Percentiles rank a stretch among this genome's conserved stretches.
phyloP scores from a whole-genome alignment of 2,113 vertebrate species.

The Eclectus roratus region DNA sequence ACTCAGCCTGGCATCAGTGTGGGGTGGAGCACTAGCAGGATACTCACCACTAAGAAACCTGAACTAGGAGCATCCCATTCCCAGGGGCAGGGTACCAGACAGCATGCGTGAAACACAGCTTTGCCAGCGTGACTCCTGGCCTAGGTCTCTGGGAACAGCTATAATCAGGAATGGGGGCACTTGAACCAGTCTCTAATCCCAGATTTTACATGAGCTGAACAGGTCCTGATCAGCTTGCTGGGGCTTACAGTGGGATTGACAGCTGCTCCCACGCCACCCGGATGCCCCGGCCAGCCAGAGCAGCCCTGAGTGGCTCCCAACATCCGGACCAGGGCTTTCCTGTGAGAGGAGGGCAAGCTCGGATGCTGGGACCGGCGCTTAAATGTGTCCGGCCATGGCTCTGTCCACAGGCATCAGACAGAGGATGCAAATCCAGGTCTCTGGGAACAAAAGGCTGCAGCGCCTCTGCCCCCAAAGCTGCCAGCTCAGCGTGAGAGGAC shows the following conservation, averaged over 20 bases:
- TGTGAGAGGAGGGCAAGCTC: background rate
- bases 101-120: background rate
- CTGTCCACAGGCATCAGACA: background rate
- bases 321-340: background rate
- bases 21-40: background rate
- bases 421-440: background rate
- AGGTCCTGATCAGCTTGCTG: slow-evolving; percentile 20
- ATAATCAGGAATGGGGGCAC: background rate
- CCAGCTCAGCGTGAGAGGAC: background rate
- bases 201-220: slow-evolving; percentile 27
- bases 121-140: background rate
- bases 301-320: background rate
- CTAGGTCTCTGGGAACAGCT: background rate
- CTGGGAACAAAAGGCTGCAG: background rate
- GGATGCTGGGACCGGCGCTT: background rate
- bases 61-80: background rate
- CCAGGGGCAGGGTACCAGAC: background rate
- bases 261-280: accelerated
- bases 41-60: background rate
- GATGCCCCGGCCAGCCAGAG: background rate
- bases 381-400: accelerated
- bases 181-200: slow-evolving; percentile 5
- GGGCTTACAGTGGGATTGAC: background rate
- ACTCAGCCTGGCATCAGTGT: background rate
- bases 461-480: slow-evolving; percentile 11